Base-by-base conservation (phyloP, 1,140 invertebrate species). In the Zaprionus tsacasi region DNA sequence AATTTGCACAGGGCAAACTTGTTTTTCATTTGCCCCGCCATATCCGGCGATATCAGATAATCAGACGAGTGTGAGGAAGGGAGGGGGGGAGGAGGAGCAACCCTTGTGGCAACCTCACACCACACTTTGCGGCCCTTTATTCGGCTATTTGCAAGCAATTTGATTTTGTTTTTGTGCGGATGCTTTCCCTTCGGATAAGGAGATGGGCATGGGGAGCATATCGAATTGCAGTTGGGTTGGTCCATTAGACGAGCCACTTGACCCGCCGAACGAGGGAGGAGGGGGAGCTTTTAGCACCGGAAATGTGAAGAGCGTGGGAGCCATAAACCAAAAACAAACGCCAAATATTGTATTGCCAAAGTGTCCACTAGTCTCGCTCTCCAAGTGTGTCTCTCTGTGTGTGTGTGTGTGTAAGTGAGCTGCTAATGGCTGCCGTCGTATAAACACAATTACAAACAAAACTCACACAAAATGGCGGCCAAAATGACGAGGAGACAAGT, bases 1-100 rank as follows among this genome's bases (percentile, higher is more conserved):
- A 88, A 87, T 87, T 87, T 87, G 77, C 83, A 70, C 61, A 88
- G 76, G 70, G 77, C 79, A 87, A 87, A 87, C 80, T 88, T 87
- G 72, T 83, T 88, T 64, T 73, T 78, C 72, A 54, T 70, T 72
- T 80, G 65, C 72, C 72, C 43, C 70, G 64, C 76, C 68, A 82
- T 87, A 77, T 88, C 83, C 83, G 76, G 76, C 30, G 50, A 72
- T 66, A 66, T 76, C 73, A 48, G 33, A 61, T 76, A 76, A 76
- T 66, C 68, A 76, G 56, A 56, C 57, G 55, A 38, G 12, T 3
- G 11, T 6, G 11, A 8, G 33, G 25, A n/a, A 1, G 58, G 8
- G 17, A 13, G 33, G 15, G 63, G 10, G 59, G 78, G 5, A 25
- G 25, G 45, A 43, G 64, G 52, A 48, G 6, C 25, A 15, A 6